Base-by-base conservation (phyloP, 1,140 invertebrate genomes). In the Homalodisca vitripennis region DNA sequence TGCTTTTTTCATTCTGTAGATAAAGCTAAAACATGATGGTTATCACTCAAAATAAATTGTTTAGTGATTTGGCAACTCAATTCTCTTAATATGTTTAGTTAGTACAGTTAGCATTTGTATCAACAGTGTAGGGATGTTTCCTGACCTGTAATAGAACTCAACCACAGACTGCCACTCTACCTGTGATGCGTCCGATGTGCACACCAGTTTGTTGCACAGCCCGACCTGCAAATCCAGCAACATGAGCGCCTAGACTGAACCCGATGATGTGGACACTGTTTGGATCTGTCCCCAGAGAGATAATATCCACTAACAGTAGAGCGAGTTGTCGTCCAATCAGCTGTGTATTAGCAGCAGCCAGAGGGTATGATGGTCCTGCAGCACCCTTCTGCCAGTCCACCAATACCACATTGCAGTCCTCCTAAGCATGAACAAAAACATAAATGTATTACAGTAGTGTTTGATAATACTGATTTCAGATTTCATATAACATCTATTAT, bases 191-290 rank as follows among this genome's bases (percentile, higher is more conserved):
- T 2, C 87, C 89, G 3, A 92, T 72, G 3, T 85, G 80, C 0
- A 82, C 74, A 3, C 83, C 82, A 31, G 78, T 80, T 2, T 76
- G 79, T 66, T 85, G 85, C 0, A 89, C 74, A n/a, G 85, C 72
- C 70, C 88, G 85, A 0, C 90, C 90, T 0, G 89, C 86, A 70
- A 87, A 87, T 0, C 89, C 90, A 3, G 88, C 88, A 0, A 91
- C 86, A 73, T 93, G 91, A 1, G 90, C 90, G 1, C 91, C 91
- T 0, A 93, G 77, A 74, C 89, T 91, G 78, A 92, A 92, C 1
- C 91, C 92, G 41, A 93, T 84, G 0, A 92, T 73, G 76, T 93
- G 91, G 1, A 90, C 82, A 0, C 80, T 70, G 0, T 77, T 73
- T 0, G 82, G 75, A 22, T 78, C 73, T 12, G 81, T 77, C 51